phyloP scores from a whole-genome alignment of 2,113 vertebrate genomes.

The Chamaea fasciata region DNA sequence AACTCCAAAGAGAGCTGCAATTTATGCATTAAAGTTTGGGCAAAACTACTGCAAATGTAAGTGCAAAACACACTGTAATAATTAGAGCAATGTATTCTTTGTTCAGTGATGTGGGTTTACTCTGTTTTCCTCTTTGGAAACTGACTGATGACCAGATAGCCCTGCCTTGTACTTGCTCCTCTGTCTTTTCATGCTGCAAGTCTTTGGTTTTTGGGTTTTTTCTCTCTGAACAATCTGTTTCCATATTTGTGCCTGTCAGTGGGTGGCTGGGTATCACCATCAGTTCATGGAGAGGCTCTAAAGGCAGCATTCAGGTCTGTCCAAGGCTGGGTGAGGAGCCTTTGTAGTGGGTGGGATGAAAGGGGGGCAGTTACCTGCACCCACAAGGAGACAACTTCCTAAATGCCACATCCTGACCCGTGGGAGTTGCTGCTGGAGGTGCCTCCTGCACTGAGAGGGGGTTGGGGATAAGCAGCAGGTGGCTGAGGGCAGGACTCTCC shows the following conservation, averaged over 20 bases:
- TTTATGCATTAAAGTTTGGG: not conserved
- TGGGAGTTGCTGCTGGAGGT: not conserved
- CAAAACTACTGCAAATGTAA: not conserved
- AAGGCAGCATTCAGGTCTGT: not conserved
- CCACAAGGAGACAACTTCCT: not conserved
- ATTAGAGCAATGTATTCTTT: not conserved
- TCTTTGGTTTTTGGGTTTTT: not conserved
- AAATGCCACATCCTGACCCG: fast-evolving
- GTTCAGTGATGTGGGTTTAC: not conserved
- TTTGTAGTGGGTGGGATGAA: not conserved
- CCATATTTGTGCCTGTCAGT: not conserved
- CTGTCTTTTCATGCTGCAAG: not conserved
- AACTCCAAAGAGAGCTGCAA: not conserved
- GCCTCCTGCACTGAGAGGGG: not conserved
- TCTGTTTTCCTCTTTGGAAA: not conserved
- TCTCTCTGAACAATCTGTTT: not conserved
- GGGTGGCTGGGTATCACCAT: not conserved
- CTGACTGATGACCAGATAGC: not conserved
- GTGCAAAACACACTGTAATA: not conserved
- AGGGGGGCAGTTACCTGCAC: not conserved
- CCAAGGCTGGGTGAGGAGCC: not conserved
- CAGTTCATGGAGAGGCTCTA: fast-evolving
- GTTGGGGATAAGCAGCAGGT: not conserved
- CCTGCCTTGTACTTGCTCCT: not conserved
- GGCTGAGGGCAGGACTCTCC: not conserved